Conservation (phyloP, 2,797 vertebrate species). For the Manis crassicaudata region DNA sequence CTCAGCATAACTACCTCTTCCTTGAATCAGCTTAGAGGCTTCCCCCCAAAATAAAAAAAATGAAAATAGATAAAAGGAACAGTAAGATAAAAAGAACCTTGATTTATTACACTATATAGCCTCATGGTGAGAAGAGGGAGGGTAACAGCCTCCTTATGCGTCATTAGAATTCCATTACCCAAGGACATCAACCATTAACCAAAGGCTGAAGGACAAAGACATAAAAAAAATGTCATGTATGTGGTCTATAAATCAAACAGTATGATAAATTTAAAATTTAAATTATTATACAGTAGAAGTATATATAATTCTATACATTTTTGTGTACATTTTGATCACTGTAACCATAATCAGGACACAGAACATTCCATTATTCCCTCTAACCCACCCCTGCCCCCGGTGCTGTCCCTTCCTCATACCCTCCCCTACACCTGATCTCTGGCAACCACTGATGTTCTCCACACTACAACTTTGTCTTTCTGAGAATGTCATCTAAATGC, state of each 20-base stretch:
- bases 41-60: background rate
- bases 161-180: background rate
- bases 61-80: background rate
- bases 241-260: background rate
- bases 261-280: background rate
- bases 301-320: background rate
- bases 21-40: background rate
- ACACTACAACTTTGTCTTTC: background rate
- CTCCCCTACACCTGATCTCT: background rate
- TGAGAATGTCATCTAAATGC: background rate
- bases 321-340: background rate
- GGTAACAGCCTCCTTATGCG: background rate
- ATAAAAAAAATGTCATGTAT: background rate
- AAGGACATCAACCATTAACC: background rate
- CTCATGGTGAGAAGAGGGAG: background rate
- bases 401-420: background rate
- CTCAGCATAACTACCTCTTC: background rate
- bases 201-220: background rate
- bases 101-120: background rate
- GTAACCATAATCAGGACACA: background rate
- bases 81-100: background rate
- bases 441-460: background rate
- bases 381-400: background rate
- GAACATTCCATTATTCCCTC: background rate
- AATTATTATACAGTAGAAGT: background rate